A percentile compares a stretch with the other conserved stretches of the same genome.
phyloP scores from a whole-genome alignment of 2,888 invertebrate species.

The Eristalis intricaria region DNA sequence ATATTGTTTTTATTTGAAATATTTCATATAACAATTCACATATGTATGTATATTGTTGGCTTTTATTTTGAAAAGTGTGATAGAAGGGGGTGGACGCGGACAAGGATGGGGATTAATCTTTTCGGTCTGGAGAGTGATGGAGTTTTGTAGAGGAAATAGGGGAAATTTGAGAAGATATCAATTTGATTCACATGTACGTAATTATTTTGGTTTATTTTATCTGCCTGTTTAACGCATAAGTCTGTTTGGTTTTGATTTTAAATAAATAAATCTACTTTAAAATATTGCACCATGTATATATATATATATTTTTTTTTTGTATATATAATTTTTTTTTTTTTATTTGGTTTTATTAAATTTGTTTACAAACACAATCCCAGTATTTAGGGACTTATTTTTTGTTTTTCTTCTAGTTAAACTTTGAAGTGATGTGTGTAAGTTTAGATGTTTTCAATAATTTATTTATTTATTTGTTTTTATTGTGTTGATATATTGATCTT shows the following conservation, averaged over 20 bases:
- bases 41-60: conserved; percentile 31
- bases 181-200: too few relatives aligned
- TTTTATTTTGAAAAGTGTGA: neutral
- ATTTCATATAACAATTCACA: conserved; percentile 36
- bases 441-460: neutral
- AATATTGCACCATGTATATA: conserved; percentile 60
- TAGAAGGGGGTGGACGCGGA: neutral
- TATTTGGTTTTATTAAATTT: neutral
- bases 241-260: conserved; percentile 3
- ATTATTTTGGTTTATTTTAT: too few relatives aligned
- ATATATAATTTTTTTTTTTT: conserved; percentile 1
- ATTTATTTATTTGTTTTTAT: conserved; percentile 6
- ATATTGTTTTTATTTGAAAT: neutral
- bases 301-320: conserved; percentile 3
- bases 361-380: neutral
- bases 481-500: conserved; percentile 20
- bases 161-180: too few relatives aligned
- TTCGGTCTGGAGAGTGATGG: too few relatives aligned
- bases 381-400: neutral
- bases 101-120: neutral
- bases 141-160: too few relatives aligned
- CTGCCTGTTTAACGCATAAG: conserved; percentile 2
- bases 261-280: conserved; percentile 47
- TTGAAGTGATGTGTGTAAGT: conserved; percentile 33
- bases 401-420: conserved; percentile 12